Evolutionary conservation across 92 coral and sea anemone genomes (phyloP).

Genomic region (Diadumene lineata): DNA sequence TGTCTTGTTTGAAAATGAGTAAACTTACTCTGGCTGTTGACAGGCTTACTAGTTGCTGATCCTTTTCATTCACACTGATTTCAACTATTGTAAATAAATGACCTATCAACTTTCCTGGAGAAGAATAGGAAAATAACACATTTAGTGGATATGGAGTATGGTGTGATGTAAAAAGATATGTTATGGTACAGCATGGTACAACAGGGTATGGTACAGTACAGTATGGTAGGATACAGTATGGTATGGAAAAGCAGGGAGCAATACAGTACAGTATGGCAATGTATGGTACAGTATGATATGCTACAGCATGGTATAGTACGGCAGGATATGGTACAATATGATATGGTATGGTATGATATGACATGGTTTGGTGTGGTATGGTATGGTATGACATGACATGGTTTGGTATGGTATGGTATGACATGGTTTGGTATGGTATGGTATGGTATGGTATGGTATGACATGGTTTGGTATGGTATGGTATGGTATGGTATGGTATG

Average conservation of each 20-base stretch:
- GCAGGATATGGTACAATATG: no score
- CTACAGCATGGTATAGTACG: no score
- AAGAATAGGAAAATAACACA: not conserved
- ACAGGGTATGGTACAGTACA: no score
- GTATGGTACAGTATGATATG: not conserved
- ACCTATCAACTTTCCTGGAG: conserved; percentile 86
- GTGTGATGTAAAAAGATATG: no score
- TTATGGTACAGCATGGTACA: not conserved
- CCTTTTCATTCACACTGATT: conserved; percentile 92
- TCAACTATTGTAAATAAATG: conserved; percentile 95
- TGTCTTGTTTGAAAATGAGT: not conserved
- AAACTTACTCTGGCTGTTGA: conserved; percentile 88
- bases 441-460: not conserved
- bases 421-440: no score
- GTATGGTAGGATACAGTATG: no score
- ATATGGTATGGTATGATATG: no score
- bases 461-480: no score
- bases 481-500: no score
- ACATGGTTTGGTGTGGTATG: not conserved
- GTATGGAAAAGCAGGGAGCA: not conserved
- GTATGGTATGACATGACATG: not conserved
- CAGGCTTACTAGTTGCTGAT: conserved; percentile 91
- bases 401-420: not conserved
- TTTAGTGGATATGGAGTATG: no score
- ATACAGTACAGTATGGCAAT: not conserved